These are phyloP conservation scores for Phortica magna DNA, from an alignment of 2,888 invertebrate species.

Conservation along the genomic window DNA sequence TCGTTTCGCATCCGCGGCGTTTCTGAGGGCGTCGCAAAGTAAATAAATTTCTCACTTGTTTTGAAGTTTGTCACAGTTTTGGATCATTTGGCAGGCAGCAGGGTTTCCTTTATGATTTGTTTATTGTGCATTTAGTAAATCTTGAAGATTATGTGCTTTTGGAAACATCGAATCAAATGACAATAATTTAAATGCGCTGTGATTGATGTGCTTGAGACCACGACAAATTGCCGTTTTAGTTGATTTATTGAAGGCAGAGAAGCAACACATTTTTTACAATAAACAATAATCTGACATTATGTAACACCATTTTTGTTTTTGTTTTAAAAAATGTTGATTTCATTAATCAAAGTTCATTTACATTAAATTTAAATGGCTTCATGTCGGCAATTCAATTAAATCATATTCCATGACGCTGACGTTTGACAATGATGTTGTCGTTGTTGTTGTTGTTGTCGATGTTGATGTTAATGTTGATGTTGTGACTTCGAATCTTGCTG, in stretches of 20 bases:
- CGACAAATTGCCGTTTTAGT: slow-evolving; percentile 5
- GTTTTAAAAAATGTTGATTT: slow-evolving; percentile 17
- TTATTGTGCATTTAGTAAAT: not conserved
- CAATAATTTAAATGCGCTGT: slow-evolving; percentile 19
- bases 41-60: not conserved
- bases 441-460: slow-evolving; percentile 31
- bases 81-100: slow-evolving; percentile 52
- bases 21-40: slow-evolving; percentile 3
- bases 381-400: slow-evolving; percentile 59
- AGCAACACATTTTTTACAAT: not conserved
- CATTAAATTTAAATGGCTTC: slow-evolving; percentile 42
- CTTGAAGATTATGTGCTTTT: slow-evolving; percentile 5
- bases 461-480: not conserved
- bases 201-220: slow-evolving; percentile 25
- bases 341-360: slow-evolving; percentile 48
- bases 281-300: not conserved
- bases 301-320: slow-evolving; percentile 6
- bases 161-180: slow-evolving; percentile 11
- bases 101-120: slow-evolving; percentile 23
- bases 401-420: slow-evolving; percentile 35
- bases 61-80: slow-evolving; percentile 52
- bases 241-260: not conserved
- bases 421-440: slow-evolving; percentile 11
- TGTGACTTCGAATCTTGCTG: not conserved
- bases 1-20: not conserved